A percentile compares a stretch with the other conserved stretches of the same genome.
These are phyloP conservation scores for Netelia inedita DNA, from an alignment of 2,888 invertebrate genomes.

Conservation along the genomic window DNA sequence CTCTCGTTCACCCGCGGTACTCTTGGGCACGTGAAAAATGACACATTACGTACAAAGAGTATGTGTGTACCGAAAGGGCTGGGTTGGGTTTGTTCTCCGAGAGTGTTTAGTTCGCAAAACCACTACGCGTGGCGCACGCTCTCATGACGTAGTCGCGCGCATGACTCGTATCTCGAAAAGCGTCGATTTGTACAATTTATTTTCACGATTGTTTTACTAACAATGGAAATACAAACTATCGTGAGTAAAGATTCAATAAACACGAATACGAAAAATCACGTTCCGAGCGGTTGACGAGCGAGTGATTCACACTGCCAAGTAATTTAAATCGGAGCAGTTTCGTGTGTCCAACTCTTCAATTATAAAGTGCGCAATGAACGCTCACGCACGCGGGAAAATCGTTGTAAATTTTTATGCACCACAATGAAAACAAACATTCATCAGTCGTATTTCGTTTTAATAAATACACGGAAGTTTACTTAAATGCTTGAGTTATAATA, in stretches of 20 bases:
- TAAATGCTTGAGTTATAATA: constrained; percentile 42
- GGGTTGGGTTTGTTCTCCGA: constrained; percentile 56
- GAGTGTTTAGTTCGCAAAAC: constrained; percentile 42
- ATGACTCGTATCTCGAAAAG: not conserved
- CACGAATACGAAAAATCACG: not conserved
- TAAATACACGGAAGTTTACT: constrained; percentile 47
- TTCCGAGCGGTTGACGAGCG: not conserved
- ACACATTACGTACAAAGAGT: constrained; percentile 75
- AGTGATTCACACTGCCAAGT: not conserved
- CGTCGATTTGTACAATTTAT: not conserved
- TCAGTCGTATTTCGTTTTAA: constrained; percentile 48
- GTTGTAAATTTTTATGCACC: not conserved
- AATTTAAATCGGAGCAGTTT: too few species aligned
- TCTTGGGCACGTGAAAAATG: constrained; percentile 74
- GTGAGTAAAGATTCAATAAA: not conserved
- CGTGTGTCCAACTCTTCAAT: too few species aligned
- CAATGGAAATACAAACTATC: not conserved
- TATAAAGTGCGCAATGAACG: not conserved
- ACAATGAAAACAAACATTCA: not conserved
- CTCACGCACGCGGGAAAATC: not conserved
- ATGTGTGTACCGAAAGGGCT: constrained; percentile 69
- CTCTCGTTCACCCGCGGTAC: constrained; percentile 59
- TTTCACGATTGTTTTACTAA: not conserved
- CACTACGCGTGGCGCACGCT: constrained; percentile 11
- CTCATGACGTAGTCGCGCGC: not conserved